Evolutionary conservation across 2,888 invertebrate genomes (phyloP), one percentile per base, ranked within the genome.

Genomic region (Petrolisthes manimaculis): DNA sequence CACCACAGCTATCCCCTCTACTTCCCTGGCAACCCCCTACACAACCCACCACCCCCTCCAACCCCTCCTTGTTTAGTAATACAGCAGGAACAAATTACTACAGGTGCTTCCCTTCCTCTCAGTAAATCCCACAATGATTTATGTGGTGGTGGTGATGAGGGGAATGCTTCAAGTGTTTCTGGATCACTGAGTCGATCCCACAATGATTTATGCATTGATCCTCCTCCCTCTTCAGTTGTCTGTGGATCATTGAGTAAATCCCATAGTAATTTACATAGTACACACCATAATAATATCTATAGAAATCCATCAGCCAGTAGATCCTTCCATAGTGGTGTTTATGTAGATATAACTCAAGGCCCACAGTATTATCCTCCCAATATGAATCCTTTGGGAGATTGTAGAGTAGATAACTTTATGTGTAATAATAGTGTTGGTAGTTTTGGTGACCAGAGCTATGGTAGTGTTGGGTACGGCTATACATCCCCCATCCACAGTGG

Each of bases 1-100:
- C 82, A 89, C 74, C 85, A 89, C 71, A 89, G 89, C 54, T 89
- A 85, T 78, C 89, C 89, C n/a, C 18, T 89, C 1, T 89, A 89
- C 86, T 55, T 89, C 8, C 85, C 89, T 14, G 85, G 85, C 71
- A 89, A 83, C 69, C 89, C 89, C 12, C 56, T 89, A 14, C 88
- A 88, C 56, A 83, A 83, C 12, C 88, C 84, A 14, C 80, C 84
- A 6, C 80, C 84, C 18, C 88, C 84, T 51, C 88, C 88, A 69
- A 80, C 88, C 12, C 88, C 85, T 24, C 89, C 89, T 14, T 86
- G 85, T 78, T 56, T 89, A 12, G 71, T 82, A 69, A 78, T 89
- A 5, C 89, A 89, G 18, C 89, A 89, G 78, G 88, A 88, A n/a
- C 88, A 88, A 55, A 54, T 53, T 69, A 53, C 21, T 55, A 37